Conservation (phyloP, 2,797 vertebrate species). For the Betta splendens region DNA sequence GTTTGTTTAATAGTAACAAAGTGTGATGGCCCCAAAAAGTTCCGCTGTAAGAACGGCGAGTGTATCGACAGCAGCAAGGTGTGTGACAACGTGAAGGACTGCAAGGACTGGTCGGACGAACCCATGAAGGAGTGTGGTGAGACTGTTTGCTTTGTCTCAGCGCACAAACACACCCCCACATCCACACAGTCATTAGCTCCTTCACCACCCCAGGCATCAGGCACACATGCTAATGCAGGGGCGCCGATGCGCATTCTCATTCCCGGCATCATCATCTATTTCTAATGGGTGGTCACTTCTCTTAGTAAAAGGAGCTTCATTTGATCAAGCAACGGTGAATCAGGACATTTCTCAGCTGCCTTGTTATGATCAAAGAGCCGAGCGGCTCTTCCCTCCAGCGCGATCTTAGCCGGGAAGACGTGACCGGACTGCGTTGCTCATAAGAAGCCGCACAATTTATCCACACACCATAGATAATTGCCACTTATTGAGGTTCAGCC, state of each 20-base stretch:
- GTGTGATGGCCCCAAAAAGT: constrained; percentile 90
- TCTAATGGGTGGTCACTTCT: constrained; percentile 48
- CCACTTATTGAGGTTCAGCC: constrained; percentile 50
- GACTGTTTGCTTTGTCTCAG: constrained; percentile 34
- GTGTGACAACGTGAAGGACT: constrained; percentile 94
- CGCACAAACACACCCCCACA: constrained; percentile 9
- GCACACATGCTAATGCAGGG: neutral
- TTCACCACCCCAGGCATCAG: constrained; percentile 13
- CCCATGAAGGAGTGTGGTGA: constrained; percentile 95
- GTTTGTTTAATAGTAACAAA: constrained; percentile 84
- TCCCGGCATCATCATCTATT: constrained; percentile 24
- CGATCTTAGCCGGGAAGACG: constrained; percentile 49
- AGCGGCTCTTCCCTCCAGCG: constrained; percentile 48
- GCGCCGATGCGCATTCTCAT: constrained; percentile 1
- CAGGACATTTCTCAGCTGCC: constrained; percentile 53
- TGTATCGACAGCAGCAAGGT: constrained; percentile 94
- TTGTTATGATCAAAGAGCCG: constrained; percentile 72
- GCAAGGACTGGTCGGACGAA: constrained; percentile 97
- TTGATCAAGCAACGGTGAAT: constrained; percentile 63
- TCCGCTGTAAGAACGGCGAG: constrained; percentile 95
- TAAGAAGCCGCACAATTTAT: constrained; percentile 40
- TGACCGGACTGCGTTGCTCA: constrained; percentile 59
- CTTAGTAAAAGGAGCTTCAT: constrained; percentile 45
- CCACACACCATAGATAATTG: constrained; percentile 60
- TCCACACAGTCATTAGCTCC: constrained; percentile 14